Base-by-base conservation (phyloP, 2,797 vertebrate genomes). In the Scyliorhinus canicula region DNA sequence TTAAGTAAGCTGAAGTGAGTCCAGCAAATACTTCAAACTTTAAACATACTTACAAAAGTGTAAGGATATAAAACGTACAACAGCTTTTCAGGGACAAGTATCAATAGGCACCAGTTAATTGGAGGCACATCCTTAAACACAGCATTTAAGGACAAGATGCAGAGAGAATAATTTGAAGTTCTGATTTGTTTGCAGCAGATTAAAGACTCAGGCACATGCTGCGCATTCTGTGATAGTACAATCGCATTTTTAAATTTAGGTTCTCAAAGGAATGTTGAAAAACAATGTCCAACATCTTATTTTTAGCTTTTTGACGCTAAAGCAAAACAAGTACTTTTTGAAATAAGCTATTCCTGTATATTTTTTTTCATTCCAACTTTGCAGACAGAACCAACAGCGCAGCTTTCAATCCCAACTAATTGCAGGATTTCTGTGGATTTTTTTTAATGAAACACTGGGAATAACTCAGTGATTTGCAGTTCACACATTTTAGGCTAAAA, bases 1-100 rank as follows among this genome's bases (percentile, higher is more conserved):
- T 98, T 97, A 96, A 97, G 97, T 97, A 96, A 96, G 98, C 98
- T 96, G 97, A 98, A 98, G 96, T 97, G 96, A 96, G 96, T 98
- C 97, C 97, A 97, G 98, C 98, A 97, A 97, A 98, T 98, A 98
- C 98, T 97, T 98, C 97, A 97, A 98, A 99, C 98, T 97, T 98
- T 97, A 97, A 98, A 99, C 98, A 98, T 98, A 99, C 98, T 98
- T 99, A 99, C 98, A 99, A 99, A 99, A 95, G 95, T 95, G 95
- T 96, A 97, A 98, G 98, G 97, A 97, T 99, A 98, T 98, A 99
- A 99, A 99, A 99, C 99, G 98, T 98, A 98, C 97, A 97, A 98
- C 97, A 97, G 98, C 96, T 98, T 97, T 97, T 98, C 96, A 96
- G 96, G 97, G 96, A 96, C 96, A 96, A 96, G 95, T 96, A 96